phyloP scores from a whole-genome alignment of 1,140 invertebrate species.

The Ooceraea biroi region DNA sequence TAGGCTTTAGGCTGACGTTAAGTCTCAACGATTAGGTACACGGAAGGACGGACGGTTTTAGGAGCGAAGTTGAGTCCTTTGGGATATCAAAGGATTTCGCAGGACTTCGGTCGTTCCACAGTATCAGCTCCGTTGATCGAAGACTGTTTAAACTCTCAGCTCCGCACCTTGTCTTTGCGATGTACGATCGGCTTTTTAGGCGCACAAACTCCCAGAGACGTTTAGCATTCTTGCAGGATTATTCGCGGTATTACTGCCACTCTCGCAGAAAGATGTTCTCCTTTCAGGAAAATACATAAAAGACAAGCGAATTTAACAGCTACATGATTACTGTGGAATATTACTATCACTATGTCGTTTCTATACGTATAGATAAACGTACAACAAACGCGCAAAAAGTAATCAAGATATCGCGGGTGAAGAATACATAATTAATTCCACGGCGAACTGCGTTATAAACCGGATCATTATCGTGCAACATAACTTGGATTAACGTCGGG shows the following conservation, averaged over 20 bases:
- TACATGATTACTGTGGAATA: not conserved
- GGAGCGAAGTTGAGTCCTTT: conserved; percentile 59
- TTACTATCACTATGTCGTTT: no score
- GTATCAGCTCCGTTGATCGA: conserved; percentile 55
- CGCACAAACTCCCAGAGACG: not conserved
- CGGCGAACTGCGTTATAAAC: conserved; percentile 20
- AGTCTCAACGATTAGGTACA: conserved; percentile 69
- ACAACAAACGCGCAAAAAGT: not conserved
- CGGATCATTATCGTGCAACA: conserved; percentile 45
- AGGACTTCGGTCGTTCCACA: conserved; percentile 50
- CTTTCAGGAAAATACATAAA: no score
- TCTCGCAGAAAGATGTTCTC: not conserved
- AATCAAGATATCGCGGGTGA: not conserved
- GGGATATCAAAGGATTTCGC: conserved; percentile 65
- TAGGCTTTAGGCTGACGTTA: conserved; percentile 63
- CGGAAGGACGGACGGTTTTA: conserved; percentile 51
- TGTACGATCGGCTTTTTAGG: conserved; percentile 21
- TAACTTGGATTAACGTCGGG: conserved; percentile 49
- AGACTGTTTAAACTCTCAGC: conserved; percentile 54
- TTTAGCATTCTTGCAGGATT: not conserved
- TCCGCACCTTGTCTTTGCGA: conserved; percentile 40
- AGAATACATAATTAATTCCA: conserved; percentile 53
- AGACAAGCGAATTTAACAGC: not conserved
- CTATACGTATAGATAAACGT: no score
- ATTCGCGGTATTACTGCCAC: not conserved